These are phyloP conservation scores for Silurus aristotelis DNA, from an alignment of 2,797 vertebrate species.

Conservation along the genomic window DNA sequence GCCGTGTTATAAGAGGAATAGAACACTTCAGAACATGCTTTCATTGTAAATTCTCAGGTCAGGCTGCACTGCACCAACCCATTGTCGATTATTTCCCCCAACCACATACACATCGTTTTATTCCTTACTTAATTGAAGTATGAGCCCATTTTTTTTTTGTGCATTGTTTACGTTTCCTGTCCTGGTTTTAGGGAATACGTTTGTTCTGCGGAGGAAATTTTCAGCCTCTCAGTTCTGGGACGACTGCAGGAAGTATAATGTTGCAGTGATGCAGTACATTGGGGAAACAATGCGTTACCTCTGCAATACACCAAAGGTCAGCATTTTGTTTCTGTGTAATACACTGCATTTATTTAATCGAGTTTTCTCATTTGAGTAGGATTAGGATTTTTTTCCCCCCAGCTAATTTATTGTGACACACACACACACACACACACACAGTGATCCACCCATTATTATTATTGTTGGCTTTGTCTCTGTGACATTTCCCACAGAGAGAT, in stretches of 20 bases:
- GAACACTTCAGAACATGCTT: neutral
- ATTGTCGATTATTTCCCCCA: neutral
- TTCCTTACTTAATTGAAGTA: neutral
- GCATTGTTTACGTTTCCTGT: neutral
- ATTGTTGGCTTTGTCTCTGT: neutral
- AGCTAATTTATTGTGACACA: neutral
- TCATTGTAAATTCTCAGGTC: neutral
- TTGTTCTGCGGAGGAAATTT: conserved; percentile 84
- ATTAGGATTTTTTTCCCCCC: neutral
- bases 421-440: too few relatives aligned
- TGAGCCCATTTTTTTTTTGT: neutral
- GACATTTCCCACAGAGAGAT: conserved; percentile 71
- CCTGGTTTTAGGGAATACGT: conserved; percentile 70
- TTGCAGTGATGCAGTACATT: conserved; percentile 91
- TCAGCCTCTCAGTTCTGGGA: conserved; percentile 93
- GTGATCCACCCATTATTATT: too few relatives aligned
- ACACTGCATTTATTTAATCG: neutral
- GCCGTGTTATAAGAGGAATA: neutral
- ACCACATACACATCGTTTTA: neutral
- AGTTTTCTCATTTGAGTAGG: neutral
- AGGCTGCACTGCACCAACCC: neutral
- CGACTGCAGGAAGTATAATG: conserved; percentile 86
- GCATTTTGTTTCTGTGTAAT: neutral
- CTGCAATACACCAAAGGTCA: conserved; percentile 82
- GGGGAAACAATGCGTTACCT: conserved; percentile 90